Evolutionary conservation across 1,140 invertebrate species (phyloP).

Genomic region (Pseudomyrmex dendroicus): DNA sequence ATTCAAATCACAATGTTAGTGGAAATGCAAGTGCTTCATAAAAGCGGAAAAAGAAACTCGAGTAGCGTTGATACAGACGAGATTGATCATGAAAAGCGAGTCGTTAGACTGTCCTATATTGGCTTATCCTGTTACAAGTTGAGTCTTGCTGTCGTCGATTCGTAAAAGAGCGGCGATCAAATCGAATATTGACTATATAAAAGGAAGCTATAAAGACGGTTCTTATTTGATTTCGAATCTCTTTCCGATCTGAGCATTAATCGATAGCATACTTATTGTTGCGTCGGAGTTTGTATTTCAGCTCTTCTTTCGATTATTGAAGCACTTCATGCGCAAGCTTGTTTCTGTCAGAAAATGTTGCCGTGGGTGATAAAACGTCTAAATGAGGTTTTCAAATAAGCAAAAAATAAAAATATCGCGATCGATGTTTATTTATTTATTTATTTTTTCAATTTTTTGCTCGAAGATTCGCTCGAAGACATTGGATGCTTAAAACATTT

Average conservation of each 20-base stretch:
- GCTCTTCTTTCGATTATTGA: background rate
- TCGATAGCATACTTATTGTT: background rate
- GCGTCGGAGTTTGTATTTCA: too few species aligned
- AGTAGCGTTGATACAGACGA: slow-evolving; percentile 7
- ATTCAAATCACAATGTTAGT: slow-evolving; percentile 37
- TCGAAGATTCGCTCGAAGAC: slow-evolving; percentile 24
- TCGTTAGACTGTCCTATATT: slow-evolving; percentile 28
- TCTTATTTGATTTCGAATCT: background rate
- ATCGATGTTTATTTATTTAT: slow-evolving; percentile 1
- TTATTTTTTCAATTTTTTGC: background rate
- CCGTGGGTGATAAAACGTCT: slow-evolving; percentile 7
- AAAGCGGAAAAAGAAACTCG: slow-evolving; percentile 11
- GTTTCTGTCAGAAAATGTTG: background rate
- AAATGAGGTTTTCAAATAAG: slow-evolving; percentile 12
- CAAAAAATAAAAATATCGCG: slow-evolving; percentile 15
- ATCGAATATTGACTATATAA: background rate
- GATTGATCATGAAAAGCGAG: slow-evolving; percentile 32
- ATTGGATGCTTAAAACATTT: slow-evolving; percentile 8
- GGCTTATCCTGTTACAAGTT: background rate
- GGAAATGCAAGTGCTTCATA: slow-evolving; percentile 42
- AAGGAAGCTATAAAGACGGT: background rate
- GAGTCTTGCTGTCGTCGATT: slow-evolving; percentile 9
- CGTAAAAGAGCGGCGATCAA: background rate
- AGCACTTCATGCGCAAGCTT: background rate
- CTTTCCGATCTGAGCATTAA: background rate